phyloP scores from a whole-genome alignment of 2,888 invertebrate genomes.

The Ophioninae sp. region DNA sequence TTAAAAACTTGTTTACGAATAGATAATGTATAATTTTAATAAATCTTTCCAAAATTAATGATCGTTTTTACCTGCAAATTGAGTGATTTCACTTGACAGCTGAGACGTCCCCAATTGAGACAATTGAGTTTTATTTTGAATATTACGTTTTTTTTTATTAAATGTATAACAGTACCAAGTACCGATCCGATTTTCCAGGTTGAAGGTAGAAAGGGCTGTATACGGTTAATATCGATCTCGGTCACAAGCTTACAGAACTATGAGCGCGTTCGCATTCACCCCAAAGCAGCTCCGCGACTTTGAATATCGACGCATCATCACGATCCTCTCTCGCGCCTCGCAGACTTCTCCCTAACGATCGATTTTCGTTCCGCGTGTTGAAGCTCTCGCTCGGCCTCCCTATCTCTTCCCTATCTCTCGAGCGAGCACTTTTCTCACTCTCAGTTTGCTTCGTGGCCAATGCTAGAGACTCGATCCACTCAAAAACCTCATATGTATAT shows the following conservation, averaged over 20 bases:
- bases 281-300: constrained; percentile 79
- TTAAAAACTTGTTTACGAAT: too few species aligned
- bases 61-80: too few species aligned
- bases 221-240: constrained; percentile 54
- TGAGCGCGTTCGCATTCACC: constrained; percentile 61
- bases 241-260: constrained; percentile 9
- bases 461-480: constrained; percentile 13
- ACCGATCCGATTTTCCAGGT: constrained; percentile 46
- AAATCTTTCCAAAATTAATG: too few species aligned
- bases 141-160: neutral
- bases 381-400: constrained; percentile 71
- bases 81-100: too few species aligned
- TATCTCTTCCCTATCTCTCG: constrained; percentile 77
- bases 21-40: too few species aligned
- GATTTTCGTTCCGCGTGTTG: constrained; percentile 79
- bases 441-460: constrained; percentile 18
- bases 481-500: constrained; percentile 2
- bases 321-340: constrained; percentile 73
- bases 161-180: constrained; percentile 25
- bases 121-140: too few species aligned
- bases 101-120: too few species aligned
- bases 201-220: constrained; percentile 14
- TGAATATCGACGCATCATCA: constrained; percentile 81
- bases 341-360: constrained; percentile 73
- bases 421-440: constrained; percentile 67